phyloP scores from a whole-genome alignment of 2,113 vertebrate genomes.

The Agapornis roseicollis region DNA sequence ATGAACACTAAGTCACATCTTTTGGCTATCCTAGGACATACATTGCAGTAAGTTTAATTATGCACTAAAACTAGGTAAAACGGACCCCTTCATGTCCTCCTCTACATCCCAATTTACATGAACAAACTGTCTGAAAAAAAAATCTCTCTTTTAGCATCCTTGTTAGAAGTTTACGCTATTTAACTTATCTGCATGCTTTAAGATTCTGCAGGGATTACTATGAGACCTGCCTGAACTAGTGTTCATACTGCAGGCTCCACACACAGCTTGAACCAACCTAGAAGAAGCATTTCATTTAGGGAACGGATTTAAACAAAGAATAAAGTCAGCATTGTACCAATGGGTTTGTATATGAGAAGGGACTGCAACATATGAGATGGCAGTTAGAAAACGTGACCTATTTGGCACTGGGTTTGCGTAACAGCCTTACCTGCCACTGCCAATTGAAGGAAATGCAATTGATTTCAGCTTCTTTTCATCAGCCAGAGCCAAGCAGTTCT shows the following conservation, averaged over 20 bases:
- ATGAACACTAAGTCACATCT: background rate
- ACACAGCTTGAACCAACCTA: background rate
- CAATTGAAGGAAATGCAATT: constrained; percentile 96
- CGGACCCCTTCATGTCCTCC: background rate
- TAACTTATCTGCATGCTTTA: background rate
- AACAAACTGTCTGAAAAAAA: background rate
- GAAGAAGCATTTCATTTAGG: background rate
- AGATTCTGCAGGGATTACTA: background rate
- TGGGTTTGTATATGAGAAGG: background rate
- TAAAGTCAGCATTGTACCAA: background rate
- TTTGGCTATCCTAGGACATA: background rate
- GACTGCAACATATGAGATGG: background rate
- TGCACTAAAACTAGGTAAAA: background rate
- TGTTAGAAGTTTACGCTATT: background rate
- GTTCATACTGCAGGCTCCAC: background rate
- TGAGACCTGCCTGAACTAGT: background rate
- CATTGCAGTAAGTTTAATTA: background rate
- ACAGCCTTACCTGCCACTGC: constrained; percentile 89
- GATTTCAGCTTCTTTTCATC: constrained; percentile 99
- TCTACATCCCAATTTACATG: background rate
- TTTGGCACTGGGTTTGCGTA: background rate
- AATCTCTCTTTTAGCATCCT: background rate
- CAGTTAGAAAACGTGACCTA: background rate
- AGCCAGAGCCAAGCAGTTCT: constrained; percentile 95
- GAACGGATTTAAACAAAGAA: background rate